A percentile compares a stretch with the other conserved stretches of the same genome.
Evolutionary conservation across 2,888 invertebrate genomes (phyloP).

Genomic region (Philopedon plagiatum): DNA sequence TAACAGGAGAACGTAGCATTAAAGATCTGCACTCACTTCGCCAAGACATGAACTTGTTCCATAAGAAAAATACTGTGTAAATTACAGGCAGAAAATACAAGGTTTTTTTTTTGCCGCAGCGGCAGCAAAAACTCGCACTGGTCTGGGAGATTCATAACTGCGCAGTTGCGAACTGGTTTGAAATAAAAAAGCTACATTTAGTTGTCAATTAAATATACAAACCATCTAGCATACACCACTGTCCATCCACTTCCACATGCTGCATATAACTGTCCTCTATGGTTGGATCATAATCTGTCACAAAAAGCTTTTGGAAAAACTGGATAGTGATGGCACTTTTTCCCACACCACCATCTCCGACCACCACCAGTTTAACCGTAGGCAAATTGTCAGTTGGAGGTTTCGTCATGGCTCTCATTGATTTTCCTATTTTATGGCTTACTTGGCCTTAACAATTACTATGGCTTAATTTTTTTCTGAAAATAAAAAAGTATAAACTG

Average conservation of each 20-base stretch:
- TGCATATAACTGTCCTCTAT: slow-evolving; percentile 97
- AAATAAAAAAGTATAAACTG: neutral
- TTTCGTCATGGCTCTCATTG: slow-evolving; percentile 72
- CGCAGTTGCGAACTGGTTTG: too few species aligned
- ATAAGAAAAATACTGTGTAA: too few species aligned
- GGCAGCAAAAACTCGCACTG: too few species aligned
- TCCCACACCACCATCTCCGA: slow-evolving; percentile 95
- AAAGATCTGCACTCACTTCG: too few species aligned
- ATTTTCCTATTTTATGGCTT: neutral
- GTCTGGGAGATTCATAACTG: too few species aligned
- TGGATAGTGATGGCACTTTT: slow-evolving; percentile 98
- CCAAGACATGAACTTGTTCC: too few species aligned
- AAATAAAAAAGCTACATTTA: slow-evolving; percentile 4
- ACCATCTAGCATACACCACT: slow-evolving; percentile 94
- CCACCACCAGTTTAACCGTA: slow-evolving; percentile 91
- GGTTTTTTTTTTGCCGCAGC: too few species aligned
- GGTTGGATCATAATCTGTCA: slow-evolving; percentile 96
- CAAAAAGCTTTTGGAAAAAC: slow-evolving; percentile 95
- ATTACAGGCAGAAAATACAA: too few species aligned
- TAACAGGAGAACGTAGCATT: too few species aligned
- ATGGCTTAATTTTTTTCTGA: neutral
- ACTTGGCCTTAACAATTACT: neutral
- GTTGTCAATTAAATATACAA: slow-evolving; percentile 56
- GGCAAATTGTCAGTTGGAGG: slow-evolving; percentile 82
- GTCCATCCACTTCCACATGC: slow-evolving; percentile 93